These are phyloP conservation scores for Acleris holmiana DNA, from an alignment of 2,888 invertebrate species.

Conservation along the genomic window DNA sequence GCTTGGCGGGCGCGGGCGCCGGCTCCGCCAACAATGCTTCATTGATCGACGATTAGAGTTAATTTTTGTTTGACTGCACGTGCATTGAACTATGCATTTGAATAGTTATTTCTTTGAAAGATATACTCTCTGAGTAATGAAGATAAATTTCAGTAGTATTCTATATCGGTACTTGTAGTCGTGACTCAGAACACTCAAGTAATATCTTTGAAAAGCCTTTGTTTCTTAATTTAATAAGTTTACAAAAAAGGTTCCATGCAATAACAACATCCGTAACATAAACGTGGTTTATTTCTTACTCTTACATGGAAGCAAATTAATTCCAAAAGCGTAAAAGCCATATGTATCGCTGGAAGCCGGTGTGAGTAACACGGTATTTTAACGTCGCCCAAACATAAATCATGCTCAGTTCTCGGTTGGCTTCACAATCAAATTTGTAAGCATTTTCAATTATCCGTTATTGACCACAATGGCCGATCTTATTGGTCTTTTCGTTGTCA, in stretches of 20 bases:
- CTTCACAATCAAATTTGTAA: constrained; percentile 79
- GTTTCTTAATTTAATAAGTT: background rate
- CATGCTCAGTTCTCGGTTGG: constrained; percentile 69
- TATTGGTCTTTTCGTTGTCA: constrained; percentile 73
- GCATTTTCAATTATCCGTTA: constrained; percentile 81
- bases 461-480: constrained; percentile 77
- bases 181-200: too few relatives aligned
- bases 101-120: background rate
- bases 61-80: constrained; percentile 49
- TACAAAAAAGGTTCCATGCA: background rate
- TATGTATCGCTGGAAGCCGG: constrained; percentile 54
- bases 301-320: constrained; percentile 29
- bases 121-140: constrained; percentile 3
- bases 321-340: constrained; percentile 43
- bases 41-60: constrained; percentile 63
- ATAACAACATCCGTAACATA: constrained; percentile 6
- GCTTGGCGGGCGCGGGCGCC: constrained; percentile 59
- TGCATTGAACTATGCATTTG: constrained; percentile 28
- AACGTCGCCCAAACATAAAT: constrained; percentile 69
- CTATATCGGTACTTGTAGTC: too few relatives aligned
- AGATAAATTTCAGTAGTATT: constrained; percentile 15
- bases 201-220: background rate
- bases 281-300: constrained; percentile 22
- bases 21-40: constrained; percentile 55
- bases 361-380: constrained; percentile 57